A percentile compares a stretch with the other conserved stretches of the same genome.
These are phyloP conservation scores for Brachionus manjavacas DNA, from an alignment of 1,140 invertebrate species.

Conservation along the genomic window DNA sequence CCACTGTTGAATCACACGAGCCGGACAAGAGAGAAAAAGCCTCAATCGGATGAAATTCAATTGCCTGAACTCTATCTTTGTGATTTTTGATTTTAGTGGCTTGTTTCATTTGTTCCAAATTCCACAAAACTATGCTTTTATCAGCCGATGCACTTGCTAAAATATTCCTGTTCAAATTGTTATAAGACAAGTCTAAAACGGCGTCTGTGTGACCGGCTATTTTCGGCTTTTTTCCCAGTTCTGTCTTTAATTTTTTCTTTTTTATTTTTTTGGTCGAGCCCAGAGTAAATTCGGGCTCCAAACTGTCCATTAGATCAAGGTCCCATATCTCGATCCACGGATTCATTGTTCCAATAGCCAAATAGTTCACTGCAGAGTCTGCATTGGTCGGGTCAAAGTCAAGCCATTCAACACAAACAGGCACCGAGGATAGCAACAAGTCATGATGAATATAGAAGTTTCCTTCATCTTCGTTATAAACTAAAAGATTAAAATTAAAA, in stretches of 20 bases:
- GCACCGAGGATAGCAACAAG: conserved; percentile 9
- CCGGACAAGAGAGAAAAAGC: conserved; percentile 7
- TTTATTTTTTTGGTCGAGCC: conserved; percentile 21
- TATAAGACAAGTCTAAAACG: neutral
- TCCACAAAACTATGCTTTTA: conserved; percentile 21
- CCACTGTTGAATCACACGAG: neutral
- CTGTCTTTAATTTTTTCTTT: conserved; percentile 21
- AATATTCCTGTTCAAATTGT: conserved; percentile 11
- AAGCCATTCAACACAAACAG: conserved; percentile 33
- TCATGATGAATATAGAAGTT: conserved; percentile 41
- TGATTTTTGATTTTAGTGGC: conserved; percentile 29
- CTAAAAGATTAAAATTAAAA: neutral
- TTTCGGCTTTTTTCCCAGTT: neutral
- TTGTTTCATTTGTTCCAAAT: conserved; percentile 27
- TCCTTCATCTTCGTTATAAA: conserved; percentile 38
- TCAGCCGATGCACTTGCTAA: conserved; percentile 32
- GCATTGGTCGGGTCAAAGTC: conserved; percentile 17
- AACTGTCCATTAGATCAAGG: conserved; percentile 30
- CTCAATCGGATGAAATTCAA: conserved; percentile 38
- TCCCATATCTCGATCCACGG: conserved; percentile 35
- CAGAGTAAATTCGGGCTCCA: conserved; percentile 7
- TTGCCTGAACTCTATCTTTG: conserved; percentile 15
- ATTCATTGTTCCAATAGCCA: conserved; percentile 39
- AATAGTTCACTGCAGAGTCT: conserved; percentile 9
- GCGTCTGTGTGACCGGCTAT: conserved; percentile 14